Base-by-base conservation (phyloP, 2,113 vertebrate genomes). In the Grantiella picta region DNA sequence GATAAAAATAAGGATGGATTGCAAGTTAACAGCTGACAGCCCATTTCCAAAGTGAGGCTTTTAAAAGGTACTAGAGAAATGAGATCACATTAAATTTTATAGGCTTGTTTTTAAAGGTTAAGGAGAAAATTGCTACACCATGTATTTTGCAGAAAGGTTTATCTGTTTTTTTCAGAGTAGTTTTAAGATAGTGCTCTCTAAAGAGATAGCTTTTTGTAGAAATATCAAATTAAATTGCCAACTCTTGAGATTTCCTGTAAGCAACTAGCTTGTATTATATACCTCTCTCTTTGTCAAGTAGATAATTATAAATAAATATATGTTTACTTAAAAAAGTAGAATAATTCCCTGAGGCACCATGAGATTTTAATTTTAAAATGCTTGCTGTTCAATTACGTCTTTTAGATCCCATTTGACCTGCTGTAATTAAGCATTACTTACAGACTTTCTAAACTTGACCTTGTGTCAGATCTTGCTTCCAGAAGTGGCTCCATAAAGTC, bases 11-110 rank as follows among this genome's bases (percentile, higher is more conserved):
- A 59, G 20, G 40, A 89, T n/a, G 54, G 18, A 27, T 14, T 65
- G 49, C 66, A 81, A 82, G 38, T 35, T 72, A 68, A 49, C 13
- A 44, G 60, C 28, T 72, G 73, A 90, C 18, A 90, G 27, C 31
- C 40, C 4, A 66, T 77, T 81, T 87, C 49, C 56, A 63, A 66
- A 86, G 10, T 21, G 29, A 45, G 31, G 24, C 38, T 60, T 63
- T 85, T 92, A 85, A 68, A 56, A 90, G 40, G n/a, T 76, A 69
- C 73, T 92, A 79, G 29, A 91, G 56, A 94, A 95, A 94, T 45
- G 31, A 95, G 70, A 85, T 53, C 45, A 28, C 63, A 65, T 85
- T 56, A 89, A 45, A 76, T 78, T 86, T 80, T 81, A 88, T 45
- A 64, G 57, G 36, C 35, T 87, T 80, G 36, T 45, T 89, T 91